Evolutionary conservation across 2,888 invertebrate genomes (phyloP), one percentile per base, ranked within the genome.

Genomic region (Atrina japonica): DNA sequence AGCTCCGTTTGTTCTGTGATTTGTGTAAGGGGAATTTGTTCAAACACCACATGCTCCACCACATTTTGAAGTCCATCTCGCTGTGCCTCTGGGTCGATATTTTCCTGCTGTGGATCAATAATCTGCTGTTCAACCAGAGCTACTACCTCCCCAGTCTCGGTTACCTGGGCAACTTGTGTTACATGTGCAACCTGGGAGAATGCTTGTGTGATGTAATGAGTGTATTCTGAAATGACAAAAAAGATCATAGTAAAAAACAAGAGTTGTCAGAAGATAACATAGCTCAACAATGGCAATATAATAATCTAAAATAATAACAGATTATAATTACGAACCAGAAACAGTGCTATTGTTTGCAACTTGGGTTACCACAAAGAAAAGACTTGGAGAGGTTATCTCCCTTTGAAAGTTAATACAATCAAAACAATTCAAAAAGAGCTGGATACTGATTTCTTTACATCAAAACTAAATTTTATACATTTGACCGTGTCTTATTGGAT

Each of bases 141-240:
- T 53, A 82, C 76, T 56, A 80, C 73, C 64, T 82, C 80, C 30
- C 82, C 82, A 5, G 64, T 69, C 45, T 69, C 73, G 27, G 73
- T 55, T 40, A 73, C 71, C 74, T 81, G 78, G 14, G 84, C 76
- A n/a, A n/a, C n/a, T n/a, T n/a, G n/a, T 7, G 83, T 80, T 14
- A 82, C 69, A 14, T 73, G 69, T 43, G 78, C 71, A 27, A 80
- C 76, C 41, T 64, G 68, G 43, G 59, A 49, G 49, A 52, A 49
- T 23, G 68, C 72, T 30, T 77, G 82, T 1, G 77, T 79, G 45
- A 87, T 78, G 52, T 82, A 84, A 68, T 86, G 84, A n/a, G 86
- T 80, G 77, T 84, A 83, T 60, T 85, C 85, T 83, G 79, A 45
- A 77, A 75, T 1, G 27, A 52, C 9, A 23, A 40, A 52, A 53